Base-by-base conservation (phyloP, 2,888 invertebrate species). In the Itoplectis maculator region DNA sequence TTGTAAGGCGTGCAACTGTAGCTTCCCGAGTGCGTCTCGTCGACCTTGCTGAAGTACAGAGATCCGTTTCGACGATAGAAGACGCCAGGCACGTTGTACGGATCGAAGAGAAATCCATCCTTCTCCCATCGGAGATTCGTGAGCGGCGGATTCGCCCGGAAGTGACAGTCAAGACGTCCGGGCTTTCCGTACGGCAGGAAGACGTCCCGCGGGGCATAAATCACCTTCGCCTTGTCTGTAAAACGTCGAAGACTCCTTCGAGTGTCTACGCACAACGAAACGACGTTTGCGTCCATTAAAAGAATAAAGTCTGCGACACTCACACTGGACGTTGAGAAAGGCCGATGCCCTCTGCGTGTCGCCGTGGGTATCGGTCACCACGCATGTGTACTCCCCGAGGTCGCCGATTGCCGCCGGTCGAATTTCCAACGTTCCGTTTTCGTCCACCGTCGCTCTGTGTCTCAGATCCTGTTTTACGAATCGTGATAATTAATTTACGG, bases 1-100 rank as follows among this genome's bases (percentile, higher is more conserved):
- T 98, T 98, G 93, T 96, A 97, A 61, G 99, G 98, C 29, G 97
- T 98, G 93, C 98, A 99, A 82, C 97, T 96, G 93, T 98, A 98
- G 89, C 95, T 95, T 56, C 98, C 99, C 84, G 96, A 96, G 93
- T 98, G 98, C 7, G 95, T 95, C 91, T 97, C 96, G 91, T 96
- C 96, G 69, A 98, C 98, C 94, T 96, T 96, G 88, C 95, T 96
- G 90, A 97, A 97, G 87, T 95, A 96, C 51, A 98, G 94, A 87
- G 97, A 97, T 72, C 98, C 98, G 92, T 98, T 98, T 88, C 96
- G 94, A 89, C 97, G 95, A 91, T 96, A 97, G 92, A 96, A 97
- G 0, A 98, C 97, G 18, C 97, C 97, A 85, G 93, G 97, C 59
- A 97, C 97, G 92, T 97, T 97, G 93, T 97, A 97, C 0, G 98